Evolutionary conservation across 2,113 vertebrate genomes (phyloP).

Genomic region (Actenoides hombroni): DNA sequence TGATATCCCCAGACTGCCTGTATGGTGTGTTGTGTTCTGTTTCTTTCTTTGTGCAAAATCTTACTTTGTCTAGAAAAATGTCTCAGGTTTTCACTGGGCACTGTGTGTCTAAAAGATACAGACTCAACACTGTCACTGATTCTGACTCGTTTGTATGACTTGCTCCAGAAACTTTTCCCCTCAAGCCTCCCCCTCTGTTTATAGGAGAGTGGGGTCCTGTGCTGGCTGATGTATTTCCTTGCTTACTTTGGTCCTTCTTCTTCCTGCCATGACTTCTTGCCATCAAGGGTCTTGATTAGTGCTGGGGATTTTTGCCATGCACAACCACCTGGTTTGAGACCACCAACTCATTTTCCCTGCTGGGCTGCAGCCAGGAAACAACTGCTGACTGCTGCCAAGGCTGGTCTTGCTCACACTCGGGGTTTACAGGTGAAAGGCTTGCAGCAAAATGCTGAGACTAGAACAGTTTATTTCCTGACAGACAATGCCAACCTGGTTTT

Average conservation of each 20-base stretch:
- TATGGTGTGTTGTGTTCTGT: background rate
- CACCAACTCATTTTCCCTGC: background rate
- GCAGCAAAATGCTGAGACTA: background rate
- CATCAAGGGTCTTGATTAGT: background rate
- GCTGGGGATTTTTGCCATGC: background rate
- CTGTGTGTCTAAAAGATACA: background rate
- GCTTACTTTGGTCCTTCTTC: background rate
- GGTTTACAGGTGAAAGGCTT: background rate
- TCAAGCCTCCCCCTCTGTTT: accelerated
- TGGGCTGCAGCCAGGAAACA: background rate
- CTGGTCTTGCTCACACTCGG: background rate
- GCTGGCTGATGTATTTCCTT: background rate
- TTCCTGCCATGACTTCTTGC: background rate
- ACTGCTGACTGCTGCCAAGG: background rate
- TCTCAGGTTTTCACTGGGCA: background rate
- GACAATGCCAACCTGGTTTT: background rate
- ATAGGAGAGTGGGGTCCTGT: background rate
- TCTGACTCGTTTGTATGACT: background rate
- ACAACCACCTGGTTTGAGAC: background rate
- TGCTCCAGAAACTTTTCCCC: background rate
- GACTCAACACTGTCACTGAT: background rate
- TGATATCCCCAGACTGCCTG: background rate
- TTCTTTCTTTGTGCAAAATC: background rate
- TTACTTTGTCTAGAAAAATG: background rate
- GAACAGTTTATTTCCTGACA: background rate